phyloP scores from a whole-genome alignment of 1,140 invertebrate genomes.

The Euglossa dilemma region DNA sequence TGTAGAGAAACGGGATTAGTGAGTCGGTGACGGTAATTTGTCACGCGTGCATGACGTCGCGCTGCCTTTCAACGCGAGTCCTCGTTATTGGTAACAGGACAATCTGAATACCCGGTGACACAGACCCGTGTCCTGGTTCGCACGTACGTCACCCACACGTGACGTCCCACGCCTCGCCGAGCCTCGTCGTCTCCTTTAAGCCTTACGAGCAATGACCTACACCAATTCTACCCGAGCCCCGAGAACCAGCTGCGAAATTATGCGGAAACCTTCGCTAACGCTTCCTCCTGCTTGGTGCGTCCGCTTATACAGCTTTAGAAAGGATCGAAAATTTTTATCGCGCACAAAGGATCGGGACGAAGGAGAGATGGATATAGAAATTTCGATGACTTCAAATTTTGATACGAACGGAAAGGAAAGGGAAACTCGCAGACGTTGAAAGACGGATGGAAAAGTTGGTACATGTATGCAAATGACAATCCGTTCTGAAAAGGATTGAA shows the following conservation, averaged over 20 bases:
- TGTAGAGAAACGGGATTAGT: constrained; percentile 41
- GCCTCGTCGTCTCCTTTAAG: constrained; percentile 26
- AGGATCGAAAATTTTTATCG: too few relatives aligned
- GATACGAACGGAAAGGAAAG: too few relatives aligned
- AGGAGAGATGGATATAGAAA: too few relatives aligned
- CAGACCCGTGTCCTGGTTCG: constrained; percentile 55
- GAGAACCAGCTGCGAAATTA: neutral
- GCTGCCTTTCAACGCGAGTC: constrained; percentile 50
- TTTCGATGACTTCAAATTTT: too few relatives aligned
- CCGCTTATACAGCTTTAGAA: too few relatives aligned
- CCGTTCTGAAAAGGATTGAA: too few relatives aligned
- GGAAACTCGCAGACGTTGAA: too few relatives aligned
- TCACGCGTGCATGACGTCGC: constrained; percentile 48
- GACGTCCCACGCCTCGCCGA: constrained; percentile 39
- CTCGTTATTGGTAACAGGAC: constrained; percentile 51
- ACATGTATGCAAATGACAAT: too few relatives aligned
- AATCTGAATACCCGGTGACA: constrained; percentile 59
- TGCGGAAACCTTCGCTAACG: neutral
- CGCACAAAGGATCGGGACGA: too few relatives aligned
- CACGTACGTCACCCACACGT: constrained; percentile 59
- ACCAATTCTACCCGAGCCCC: neutral
- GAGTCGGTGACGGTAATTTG: constrained; percentile 54
- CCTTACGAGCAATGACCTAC: constrained; percentile 23
- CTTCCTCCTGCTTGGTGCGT: too few relatives aligned
- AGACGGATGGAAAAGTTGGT: too few relatives aligned